Evolutionary conservation across 2,888 invertebrate genomes (phyloP).

Genomic region (Lysandra coridon): DNA sequence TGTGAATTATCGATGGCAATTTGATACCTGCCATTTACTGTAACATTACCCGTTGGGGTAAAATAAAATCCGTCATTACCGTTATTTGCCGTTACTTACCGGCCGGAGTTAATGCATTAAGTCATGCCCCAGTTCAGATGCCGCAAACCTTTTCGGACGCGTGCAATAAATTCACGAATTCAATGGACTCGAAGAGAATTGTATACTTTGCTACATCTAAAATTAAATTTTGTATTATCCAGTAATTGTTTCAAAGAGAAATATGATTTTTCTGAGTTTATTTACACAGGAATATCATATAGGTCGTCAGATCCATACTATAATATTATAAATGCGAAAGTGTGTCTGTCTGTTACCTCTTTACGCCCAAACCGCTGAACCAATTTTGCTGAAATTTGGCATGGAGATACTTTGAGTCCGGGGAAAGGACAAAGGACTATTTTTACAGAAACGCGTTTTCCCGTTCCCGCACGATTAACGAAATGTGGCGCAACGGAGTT

Average conservation of each 20-base stretch:
- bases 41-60: conserved; percentile 23
- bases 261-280: too few relatives aligned
- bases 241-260: not conserved
- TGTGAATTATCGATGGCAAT: conserved; percentile 5
- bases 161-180: conserved; percentile 22
- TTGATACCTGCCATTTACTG: conserved; percentile 18
- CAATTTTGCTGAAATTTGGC: too few relatives aligned
- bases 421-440: too few relatives aligned
- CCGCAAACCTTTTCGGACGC: conserved; percentile 25
- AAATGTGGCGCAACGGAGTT: too few relatives aligned
- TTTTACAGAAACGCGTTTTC: too few relatives aligned
- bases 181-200: conserved; percentile 25
- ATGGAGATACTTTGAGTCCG: too few relatives aligned
- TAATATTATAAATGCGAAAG: too few relatives aligned
- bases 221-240: not conserved
- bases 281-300: too few relatives aligned
- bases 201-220: not conserved
- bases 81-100: conserved; percentile 27
- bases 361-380: too few relatives aligned
- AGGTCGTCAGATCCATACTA: too few relatives aligned
- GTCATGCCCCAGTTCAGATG: conserved; percentile 27
- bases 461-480: too few relatives aligned
- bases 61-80: conserved; percentile 28
- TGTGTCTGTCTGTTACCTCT: too few relatives aligned
- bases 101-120: conserved; percentile 25